Base-by-base conservation (phyloP, 1,140 invertebrate genomes). In the Drosophila bifasciata region DNA sequence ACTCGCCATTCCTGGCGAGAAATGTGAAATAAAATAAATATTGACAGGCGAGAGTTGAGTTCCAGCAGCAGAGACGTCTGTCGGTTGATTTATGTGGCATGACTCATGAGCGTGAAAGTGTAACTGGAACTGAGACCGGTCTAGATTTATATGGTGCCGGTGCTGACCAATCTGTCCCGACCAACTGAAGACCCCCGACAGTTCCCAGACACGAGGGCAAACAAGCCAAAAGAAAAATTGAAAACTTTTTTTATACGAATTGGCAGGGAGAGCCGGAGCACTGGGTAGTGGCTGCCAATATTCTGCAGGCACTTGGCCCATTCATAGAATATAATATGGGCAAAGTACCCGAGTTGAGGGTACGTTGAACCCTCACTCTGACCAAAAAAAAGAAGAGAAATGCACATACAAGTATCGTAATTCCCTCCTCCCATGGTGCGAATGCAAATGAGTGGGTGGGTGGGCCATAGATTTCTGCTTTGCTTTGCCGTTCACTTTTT, bases 21-120 rank as follows among this genome's bases (percentile, higher is more conserved):
- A 67, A 76, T 77, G 68, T 45, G 73, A 80, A 86, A 76, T 77
- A 73, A 86, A 85, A 85, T 76, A 80, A 86, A 85, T 85, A 85
- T 85, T 85, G 81, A 80, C 80, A 84, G 67, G 72, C 61, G 41
- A 67, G 49, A 67, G 64, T 32, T 85, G 80, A 72, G 62, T 67
- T 67, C 57, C 41, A 59, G 63, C 63, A 75, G 53, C 58, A 45
- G 28, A 39, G 23, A 25, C 32, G 32, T 11, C 32, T 36, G 11
- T 68, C 40, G 50, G 56, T 53, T 86, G 81, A 85, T 86, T 85
- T 86, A 85, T 86, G 73, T 86, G 80, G 59, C 63, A 74, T 86
- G 77, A 86, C 72, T 85, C 80, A 85, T 71, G 44, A 32, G 43
- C 51, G 59, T 49, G 36, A 52, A 52, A 75, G 50, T 66, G 68